These are phyloP conservation scores for Meiosimyza platycephala DNA, from an alignment of 2,888 invertebrate genomes.

Conservation along the genomic window DNA sequence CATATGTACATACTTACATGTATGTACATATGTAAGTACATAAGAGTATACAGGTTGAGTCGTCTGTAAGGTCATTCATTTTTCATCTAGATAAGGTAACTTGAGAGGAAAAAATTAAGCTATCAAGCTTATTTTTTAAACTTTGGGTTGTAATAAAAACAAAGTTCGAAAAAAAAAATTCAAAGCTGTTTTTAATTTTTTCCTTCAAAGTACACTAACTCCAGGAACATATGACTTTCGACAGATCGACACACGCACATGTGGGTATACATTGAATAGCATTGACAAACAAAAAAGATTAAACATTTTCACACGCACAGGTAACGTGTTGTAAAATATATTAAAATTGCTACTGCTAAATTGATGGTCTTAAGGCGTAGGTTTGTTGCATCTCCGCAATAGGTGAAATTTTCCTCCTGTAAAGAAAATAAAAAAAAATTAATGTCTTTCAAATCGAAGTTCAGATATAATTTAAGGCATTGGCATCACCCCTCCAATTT, in stretches of 20 bases:
- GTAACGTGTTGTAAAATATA: constrained; percentile 57
- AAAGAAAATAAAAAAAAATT: neutral
- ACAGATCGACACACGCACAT: neutral
- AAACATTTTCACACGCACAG: constrained; percentile 49
- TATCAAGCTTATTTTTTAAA: no score
- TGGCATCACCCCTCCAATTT: no score
- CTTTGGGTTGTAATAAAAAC: no score
- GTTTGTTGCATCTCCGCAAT: constrained; percentile 63
- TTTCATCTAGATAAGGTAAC: no score
- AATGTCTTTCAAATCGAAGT: no score
- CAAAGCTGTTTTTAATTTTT: constrained; percentile 20
- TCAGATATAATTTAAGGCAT: no score
- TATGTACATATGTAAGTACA: constrained; percentile 39
- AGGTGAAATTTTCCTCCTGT: constrained; percentile 62
- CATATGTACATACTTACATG: constrained; percentile 22
- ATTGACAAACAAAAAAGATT: constrained; percentile 10
- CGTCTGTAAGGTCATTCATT: no score
- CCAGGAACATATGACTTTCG: neutral
- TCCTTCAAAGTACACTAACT: constrained; percentile 31
- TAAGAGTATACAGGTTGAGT: no score
- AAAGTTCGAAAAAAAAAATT: no score
- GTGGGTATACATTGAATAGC: constrained; percentile 25
- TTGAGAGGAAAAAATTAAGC: no score
- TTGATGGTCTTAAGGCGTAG: constrained; percentile 47
- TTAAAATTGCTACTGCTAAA: constrained; percentile 47